Base-by-base conservation (phyloP, 2,888 invertebrate genomes). In the Harpalus rubripes region DNA sequence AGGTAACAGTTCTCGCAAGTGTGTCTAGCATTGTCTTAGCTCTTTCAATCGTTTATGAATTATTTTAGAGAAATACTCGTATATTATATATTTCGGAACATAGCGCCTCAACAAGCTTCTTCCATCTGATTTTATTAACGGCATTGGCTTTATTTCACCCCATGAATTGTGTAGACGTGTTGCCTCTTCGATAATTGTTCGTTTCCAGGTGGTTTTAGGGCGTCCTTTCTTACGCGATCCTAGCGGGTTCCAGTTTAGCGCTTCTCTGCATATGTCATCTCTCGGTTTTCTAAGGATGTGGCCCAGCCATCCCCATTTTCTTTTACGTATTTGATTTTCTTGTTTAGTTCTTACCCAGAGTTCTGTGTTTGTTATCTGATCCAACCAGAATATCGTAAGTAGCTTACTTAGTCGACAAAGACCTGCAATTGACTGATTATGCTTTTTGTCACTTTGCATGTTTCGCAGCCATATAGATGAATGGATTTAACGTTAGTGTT, bases 231-330 rank as follows among this genome's bases (percentile, higher is more conserved):
- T n/a, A n/a, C n/a, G n/a, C n/a, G n/a, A n/a, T n/a, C n/a, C n/a
- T n/a, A n/a, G 32, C 7, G 18, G 22, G 12, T 41, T 76, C 41
- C 22, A 76, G 16, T 52, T 18, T 6, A 76, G 52, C 7, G 76
- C 52, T 56, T 76, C 41, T 76, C 22, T 72, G 10, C 39, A 41
- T 1, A 72, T 41, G 72, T 72, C 15, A 39, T 72, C 39, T 72
- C 10, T 10, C 7, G 72, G 39, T 10, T 76, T 52, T 44, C 52
- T 76, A 32, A 76, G 12, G 4, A 52, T 76, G 52, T 76, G 52
- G 56, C 56, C 76, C 44, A 76, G n/a, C 76, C 76, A 76, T 52
- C 52, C 5, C 76, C 76, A 76, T 76, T 76, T 76, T 22, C 76
- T 22, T 8, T 76, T 76, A 12, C 44, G 15, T 16, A 76, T 52